Base-by-base conservation (phyloP, 2,113 vertebrate species). In the Eretmochelys imbricata region DNA sequence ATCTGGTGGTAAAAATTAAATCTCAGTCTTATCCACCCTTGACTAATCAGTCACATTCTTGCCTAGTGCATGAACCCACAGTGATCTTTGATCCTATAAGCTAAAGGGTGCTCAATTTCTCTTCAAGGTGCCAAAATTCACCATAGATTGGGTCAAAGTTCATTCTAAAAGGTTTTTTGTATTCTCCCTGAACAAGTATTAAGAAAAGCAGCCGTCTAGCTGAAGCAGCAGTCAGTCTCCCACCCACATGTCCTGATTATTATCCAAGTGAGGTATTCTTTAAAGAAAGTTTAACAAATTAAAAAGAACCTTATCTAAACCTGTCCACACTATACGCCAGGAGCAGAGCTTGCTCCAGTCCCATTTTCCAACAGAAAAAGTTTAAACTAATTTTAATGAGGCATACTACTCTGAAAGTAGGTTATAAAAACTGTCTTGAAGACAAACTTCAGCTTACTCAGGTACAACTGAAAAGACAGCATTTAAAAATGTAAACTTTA, bases 221-320 rank as follows among this genome's bases (percentile, higher is more conserved):
- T 92, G 94, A 95, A 97, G 97, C 96, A 97, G 98, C 97, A 95
- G 97, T 96, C 97, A 97, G 96, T 90, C 97, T 97, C 97, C 98
- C 94, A 97, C 97, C 96, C 97, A 96, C 93, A 93, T 92, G 94
- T 98, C 98, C 98, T 98, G 98, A 98, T 98, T 97, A 95, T 97
- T 97, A 97, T 96, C 97, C 98, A 98, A 98, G 97, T 98, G 98
- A 98, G 98, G 98, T 98, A 98, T 98, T 98, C 98, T 96, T 93
- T 82, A 97, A 97, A 94, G 95, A 88, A 96, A 96, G 94, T 51
- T 79, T 42, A 13, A 93, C 53, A 79, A 76, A 48, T 10, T 57
- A 84, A 94, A 89, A 92, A 91, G 5, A 97, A 88, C 87, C 46
- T 91, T 87, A 31, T 94, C 93, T 87, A 89, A 95, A 95, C 94